Percentiles rank a stretch among this genome's conserved stretches.
phyloP scores from a whole-genome alignment of 2,888 invertebrate genomes.

The Dryobota labecula region DNA sequence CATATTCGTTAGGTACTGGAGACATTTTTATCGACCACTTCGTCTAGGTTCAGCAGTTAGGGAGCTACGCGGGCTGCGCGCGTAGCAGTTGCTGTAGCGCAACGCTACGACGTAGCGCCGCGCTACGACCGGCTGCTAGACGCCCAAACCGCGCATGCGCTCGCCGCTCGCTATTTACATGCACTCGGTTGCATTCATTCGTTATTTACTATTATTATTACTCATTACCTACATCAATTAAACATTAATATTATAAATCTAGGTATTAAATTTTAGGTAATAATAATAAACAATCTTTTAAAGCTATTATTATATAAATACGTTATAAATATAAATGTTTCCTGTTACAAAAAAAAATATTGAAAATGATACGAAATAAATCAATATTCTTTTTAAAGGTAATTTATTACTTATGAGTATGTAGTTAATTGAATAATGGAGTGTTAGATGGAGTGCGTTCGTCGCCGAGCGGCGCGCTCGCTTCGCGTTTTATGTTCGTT shows the following conservation, averaged over 20 bases:
- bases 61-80: conserved; percentile 70
- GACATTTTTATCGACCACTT: conserved; percentile 84
- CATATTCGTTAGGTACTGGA: conserved; percentile 89
- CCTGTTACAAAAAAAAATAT: conserved; percentile 91
- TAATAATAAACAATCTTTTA: conserved; percentile 91
- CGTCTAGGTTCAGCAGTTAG: conserved; percentile 78
- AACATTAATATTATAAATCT: conserved; percentile 90
- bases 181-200: conserved; percentile 88
- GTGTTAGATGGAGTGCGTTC: conserved; percentile 86
- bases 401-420: conserved; percentile 90
- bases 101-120: conserved; percentile 59
- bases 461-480: conserved; percentile 84
- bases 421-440: conserved; percentile 90
- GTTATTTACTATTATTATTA: conserved; percentile 89
- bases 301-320: conserved; percentile 91
- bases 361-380: conserved; percentile 90
- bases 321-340: conserved; percentile 91
- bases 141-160: conserved; percentile 71
- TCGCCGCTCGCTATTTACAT: conserved; percentile 83
- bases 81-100: conserved; percentile 66
- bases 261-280: conserved; percentile 91
- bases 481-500: conserved; percentile 86
- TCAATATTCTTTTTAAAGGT: conserved; percentile 90
- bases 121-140: conserved; percentile 66
- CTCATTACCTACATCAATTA: conserved; percentile 90